Percentiles rank a stretch among this genome's conserved stretches.
Evolutionary conservation across 1,140 invertebrate species (phyloP).

Genomic region (Schlechtendalia chinensis): DNA sequence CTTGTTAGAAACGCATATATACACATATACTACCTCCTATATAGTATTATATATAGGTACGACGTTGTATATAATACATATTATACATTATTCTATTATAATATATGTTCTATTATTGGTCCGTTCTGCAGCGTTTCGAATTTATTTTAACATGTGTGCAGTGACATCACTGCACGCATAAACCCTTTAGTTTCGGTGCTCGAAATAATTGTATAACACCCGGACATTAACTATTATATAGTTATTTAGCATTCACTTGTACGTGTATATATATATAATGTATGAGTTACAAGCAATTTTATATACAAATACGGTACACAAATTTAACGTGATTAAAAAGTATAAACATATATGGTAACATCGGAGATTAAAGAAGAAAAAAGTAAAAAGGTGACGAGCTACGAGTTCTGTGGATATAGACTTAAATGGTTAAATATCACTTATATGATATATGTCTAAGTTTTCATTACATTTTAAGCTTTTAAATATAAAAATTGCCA

Average conservation of each 20-base stretch:
- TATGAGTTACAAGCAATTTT: not conserved
- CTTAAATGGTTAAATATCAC: too few species aligned
- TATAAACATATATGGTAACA: too few species aligned
- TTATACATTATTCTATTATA: not conserved
- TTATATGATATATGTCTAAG: too few species aligned
- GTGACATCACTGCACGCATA: not conserved
- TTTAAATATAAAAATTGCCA: too few species aligned
- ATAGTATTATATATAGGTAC: not conserved
- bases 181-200: conserved; percentile 36
- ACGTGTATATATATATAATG: too few species aligned
- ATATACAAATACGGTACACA: not conserved
- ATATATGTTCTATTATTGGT: not conserved
- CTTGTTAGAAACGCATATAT: conserved; percentile 31
- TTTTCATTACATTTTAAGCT: too few species aligned
- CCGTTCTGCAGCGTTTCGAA: not conserved
- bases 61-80: not conserved
- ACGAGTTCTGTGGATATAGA: too few species aligned
- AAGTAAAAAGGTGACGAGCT: too few species aligned
- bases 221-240: too few species aligned
- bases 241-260: too few species aligned
- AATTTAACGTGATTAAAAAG: not conserved
- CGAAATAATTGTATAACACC: not conserved
- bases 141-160: not conserved
- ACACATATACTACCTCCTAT: not conserved
- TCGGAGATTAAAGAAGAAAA: too few species aligned